A percentile compares a stretch with the other conserved stretches of the same genome.
Conservation (phyloP, 2,797 vertebrate species). For the Setipinna tenuifilis region DNA sequence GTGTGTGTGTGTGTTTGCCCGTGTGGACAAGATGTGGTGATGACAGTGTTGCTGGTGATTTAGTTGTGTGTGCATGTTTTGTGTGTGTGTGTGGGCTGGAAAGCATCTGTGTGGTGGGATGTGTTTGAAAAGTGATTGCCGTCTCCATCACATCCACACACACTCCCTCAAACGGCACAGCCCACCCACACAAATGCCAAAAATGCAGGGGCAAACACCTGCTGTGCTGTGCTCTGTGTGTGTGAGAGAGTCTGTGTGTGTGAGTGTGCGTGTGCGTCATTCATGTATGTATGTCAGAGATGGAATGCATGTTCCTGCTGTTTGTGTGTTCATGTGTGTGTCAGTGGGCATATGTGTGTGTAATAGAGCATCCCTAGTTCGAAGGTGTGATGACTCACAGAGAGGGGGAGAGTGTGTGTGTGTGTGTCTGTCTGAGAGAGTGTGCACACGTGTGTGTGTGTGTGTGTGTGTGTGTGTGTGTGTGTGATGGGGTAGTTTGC, state of each 20-base stretch:
- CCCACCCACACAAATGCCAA: no score
- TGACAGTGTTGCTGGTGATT: no score
- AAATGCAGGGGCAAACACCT: no score
- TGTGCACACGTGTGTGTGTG: neutral
- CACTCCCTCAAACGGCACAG: no score
- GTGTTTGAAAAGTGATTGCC: no score
- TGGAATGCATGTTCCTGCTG: neutral
- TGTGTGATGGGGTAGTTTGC: neutral
- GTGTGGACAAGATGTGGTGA: neutral
- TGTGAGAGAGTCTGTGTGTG: neutral
- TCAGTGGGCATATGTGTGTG: neutral
- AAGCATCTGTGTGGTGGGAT: no score
- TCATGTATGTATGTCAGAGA: neutral
- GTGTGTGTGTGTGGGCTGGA: no score
- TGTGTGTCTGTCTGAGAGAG: neutral
- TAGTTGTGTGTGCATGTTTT: no score
- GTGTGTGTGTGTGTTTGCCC: neutral
- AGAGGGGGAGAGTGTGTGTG: neutral
- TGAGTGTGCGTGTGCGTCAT: neutral
- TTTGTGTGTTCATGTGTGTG: neutral
- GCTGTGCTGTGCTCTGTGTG: neutral
- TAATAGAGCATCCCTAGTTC: neutral
- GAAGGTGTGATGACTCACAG: neutral
- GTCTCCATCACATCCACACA: no score
- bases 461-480: neutral